phyloP scores from a whole-genome alignment of 2,888 invertebrate genomes.

The Miltochrista miniata region DNA sequence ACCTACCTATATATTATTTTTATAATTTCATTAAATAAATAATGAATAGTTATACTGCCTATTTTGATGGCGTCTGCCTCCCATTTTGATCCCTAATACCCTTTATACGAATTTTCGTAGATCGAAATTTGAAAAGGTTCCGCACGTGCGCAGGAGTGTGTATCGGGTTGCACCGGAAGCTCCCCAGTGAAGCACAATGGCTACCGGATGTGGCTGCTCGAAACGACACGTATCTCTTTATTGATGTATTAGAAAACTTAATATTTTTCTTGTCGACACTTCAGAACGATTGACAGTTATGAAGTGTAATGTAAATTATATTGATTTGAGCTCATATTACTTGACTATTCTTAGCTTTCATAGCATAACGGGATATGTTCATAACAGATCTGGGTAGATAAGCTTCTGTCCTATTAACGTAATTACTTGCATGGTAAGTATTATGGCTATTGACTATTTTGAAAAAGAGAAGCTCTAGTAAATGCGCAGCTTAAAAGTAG shows the following conservation, averaged over 20 bases:
- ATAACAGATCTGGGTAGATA: not conserved
- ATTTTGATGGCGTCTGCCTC: constrained; percentile 8
- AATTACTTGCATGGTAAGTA: no score
- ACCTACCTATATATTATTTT: no score
- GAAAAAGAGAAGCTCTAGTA: no score
- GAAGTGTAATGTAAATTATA: constrained; percentile 51
- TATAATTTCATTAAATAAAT: no score
- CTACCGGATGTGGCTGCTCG: constrained; percentile 81
- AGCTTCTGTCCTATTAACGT: not conserved
- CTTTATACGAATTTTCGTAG: constrained; percentile 68
- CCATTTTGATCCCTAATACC: constrained; percentile 17
- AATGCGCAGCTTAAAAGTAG: no score
- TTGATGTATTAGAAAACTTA: constrained; percentile 80
- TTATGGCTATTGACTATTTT: no score
- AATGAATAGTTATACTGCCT: not conserved
- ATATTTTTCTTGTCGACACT: constrained; percentile 77
- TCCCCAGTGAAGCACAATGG: constrained; percentile 75
- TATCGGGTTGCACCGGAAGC: constrained; percentile 83
- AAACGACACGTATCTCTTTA: constrained; percentile 82
- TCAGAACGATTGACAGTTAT: constrained; percentile 60
- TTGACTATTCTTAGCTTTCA: constrained; percentile 19
- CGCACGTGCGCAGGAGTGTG: constrained; percentile 83
- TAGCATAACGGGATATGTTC: constrained; percentile 15
- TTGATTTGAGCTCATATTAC: constrained; percentile 36
- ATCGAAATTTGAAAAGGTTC: constrained; percentile 75